phyloP scores from a whole-genome alignment of 2,113 vertebrate species.

The Typhlomys cinereus region DNA sequence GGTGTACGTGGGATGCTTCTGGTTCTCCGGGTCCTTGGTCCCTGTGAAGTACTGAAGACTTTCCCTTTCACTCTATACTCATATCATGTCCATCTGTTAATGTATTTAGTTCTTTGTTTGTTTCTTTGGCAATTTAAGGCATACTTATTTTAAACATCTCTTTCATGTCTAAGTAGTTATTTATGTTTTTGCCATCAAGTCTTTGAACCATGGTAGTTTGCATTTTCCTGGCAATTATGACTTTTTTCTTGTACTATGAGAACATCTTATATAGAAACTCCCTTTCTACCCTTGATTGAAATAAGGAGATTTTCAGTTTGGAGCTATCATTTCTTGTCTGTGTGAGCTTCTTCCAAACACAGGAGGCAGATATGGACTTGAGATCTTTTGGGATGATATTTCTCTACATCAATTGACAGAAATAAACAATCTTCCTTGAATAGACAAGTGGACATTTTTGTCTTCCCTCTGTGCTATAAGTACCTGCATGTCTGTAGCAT shows the following conservation, averaged over 20 bases:
- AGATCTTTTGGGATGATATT: neutral
- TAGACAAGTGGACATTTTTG: neutral
- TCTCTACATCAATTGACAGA: neutral
- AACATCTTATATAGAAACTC: neutral
- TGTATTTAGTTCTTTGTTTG: neutral
- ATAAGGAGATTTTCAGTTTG: neutral
- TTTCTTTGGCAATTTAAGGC: neutral
- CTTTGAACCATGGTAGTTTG: neutral
- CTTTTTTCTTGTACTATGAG: neutral
- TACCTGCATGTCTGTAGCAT: too few species aligned
- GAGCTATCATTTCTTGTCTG: neutral
- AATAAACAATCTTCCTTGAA: neutral
- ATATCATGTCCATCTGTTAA: neutral
- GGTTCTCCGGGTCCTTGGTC: neutral
- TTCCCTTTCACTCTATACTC: too few species aligned
- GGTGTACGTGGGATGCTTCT: too few species aligned
- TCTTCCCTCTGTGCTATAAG: neutral
- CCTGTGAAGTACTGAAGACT: neutral
- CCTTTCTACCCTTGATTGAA: too few species aligned
- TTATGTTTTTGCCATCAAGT: neutral
- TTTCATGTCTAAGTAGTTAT: neutral
- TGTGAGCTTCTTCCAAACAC: neutral
- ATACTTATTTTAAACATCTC: neutral
- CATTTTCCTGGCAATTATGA: neutral
- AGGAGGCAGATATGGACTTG: neutral